Percentiles rank a stretch among this genome's conserved stretches.
Evolutionary conservation across 2,113 vertebrate species (phyloP).

Genomic region (Colossoma macropomum): DNA sequence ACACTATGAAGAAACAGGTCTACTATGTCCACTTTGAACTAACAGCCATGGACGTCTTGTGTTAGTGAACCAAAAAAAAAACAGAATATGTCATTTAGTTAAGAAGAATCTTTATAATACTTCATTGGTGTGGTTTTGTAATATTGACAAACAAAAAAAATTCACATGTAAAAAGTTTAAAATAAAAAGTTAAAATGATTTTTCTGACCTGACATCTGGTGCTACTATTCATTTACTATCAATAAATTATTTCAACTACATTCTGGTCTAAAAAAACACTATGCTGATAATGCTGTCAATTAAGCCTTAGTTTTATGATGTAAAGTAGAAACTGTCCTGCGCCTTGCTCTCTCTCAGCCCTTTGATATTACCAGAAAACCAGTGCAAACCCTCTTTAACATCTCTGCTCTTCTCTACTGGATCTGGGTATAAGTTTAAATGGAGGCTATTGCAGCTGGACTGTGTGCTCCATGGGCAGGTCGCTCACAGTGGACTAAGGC

Average conservation of each 20-base stretch:
- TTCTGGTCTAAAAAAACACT: not conserved
- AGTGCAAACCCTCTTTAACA: not conserved
- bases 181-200: not conserved
- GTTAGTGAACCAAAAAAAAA: too few species aligned
- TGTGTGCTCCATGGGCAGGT: not conserved
- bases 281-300: not conserved
- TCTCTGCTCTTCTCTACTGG: not conserved
- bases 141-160: not conserved
- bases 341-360: not conserved
- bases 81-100: not conserved
- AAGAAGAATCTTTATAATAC: not conserved
- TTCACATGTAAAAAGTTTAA: not conserved
- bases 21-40: too few species aligned
- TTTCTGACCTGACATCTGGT: not conserved
- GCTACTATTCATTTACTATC: not conserved
- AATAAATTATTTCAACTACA: not conserved
- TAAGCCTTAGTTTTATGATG: not conserved
- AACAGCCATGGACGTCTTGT: too few species aligned
- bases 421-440: not conserved
- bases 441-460: not conserved
- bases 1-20: too few species aligned
- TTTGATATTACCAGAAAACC: not conserved
- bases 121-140: not conserved
- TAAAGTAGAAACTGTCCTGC: not conserved
- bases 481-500: constrained; percentile 53